These are phyloP conservation scores for Uropetala carovei DNA, from an alignment of 2,888 invertebrate species.

Conservation along the genomic window DNA sequence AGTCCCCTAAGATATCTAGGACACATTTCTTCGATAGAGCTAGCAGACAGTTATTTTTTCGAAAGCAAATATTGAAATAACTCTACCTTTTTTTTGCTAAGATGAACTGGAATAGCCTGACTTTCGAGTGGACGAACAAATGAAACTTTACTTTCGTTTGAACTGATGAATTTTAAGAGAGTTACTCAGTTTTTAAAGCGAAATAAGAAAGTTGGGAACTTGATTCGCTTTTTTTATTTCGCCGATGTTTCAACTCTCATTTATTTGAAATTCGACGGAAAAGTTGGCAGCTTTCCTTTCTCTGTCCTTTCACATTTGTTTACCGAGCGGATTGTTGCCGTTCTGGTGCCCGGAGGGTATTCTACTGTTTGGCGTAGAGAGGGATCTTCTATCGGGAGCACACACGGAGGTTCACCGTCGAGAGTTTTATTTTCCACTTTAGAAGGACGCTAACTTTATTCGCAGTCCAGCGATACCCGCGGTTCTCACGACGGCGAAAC, in stretches of 20 bases:
- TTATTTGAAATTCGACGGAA: not conserved
- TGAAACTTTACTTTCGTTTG: no score
- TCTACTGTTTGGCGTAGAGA: not conserved
- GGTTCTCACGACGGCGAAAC: not conserved
- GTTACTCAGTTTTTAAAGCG: not conserved
- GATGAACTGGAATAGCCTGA: no score
- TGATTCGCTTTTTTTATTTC: not conserved
- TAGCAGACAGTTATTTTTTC: no score
- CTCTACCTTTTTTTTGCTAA: no score
- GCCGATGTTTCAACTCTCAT: not conserved
- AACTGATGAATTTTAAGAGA: no score
- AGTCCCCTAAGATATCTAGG: no score
- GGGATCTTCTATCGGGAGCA: not conserved
- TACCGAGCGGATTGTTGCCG: not conserved
- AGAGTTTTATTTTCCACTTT: not conserved
- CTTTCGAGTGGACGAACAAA: no score
- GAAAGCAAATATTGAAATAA: no score
- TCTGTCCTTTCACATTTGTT: not conserved
- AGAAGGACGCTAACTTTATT: not conserved
- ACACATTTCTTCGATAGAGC: no score
- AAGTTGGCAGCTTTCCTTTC: constrained; percentile 15
- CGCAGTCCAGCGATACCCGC: not conserved
- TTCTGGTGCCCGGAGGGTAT: not conserved
- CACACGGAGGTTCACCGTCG: not conserved
- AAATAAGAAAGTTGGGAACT: not conserved